These are phyloP conservation scores for Condylura cristata DNA, from an alignment of 2,113 vertebrate species.

Conservation along the genomic window DNA sequence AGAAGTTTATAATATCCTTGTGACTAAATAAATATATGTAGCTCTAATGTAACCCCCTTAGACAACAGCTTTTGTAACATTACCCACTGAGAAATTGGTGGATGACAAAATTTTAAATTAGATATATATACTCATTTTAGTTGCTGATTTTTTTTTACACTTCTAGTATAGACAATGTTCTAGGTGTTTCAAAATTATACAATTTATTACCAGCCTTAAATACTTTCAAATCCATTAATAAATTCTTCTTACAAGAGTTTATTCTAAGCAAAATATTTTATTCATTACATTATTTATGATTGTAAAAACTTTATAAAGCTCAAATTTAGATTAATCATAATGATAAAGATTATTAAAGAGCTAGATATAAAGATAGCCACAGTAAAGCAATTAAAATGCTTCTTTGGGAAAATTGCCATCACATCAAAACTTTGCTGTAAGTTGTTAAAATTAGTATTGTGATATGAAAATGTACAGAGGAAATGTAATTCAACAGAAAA, in stretches of 20 bases:
- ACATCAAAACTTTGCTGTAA: conserved; percentile 20
- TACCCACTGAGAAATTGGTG: background rate
- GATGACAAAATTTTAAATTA: background rate
- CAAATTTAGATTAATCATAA: conserved; percentile 49
- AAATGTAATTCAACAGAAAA: conserved; percentile 69
- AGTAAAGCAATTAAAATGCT: conserved; percentile 40
- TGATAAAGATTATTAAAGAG: conserved; percentile 34
- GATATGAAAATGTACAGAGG: background rate
- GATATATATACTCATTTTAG: background rate
- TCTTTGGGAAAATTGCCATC: background rate
- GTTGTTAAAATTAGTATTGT: conserved; percentile 32
- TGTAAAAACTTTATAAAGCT: conserved; percentile 33
- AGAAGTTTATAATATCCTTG: background rate
- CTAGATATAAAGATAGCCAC: conserved; percentile 39
- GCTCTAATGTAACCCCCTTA: background rate
- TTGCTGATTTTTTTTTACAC: background rate
- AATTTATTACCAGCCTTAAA: conserved; percentile 1
- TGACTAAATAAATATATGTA: background rate
- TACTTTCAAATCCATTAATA: conserved; percentile 47
- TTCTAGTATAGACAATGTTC: conserved; percentile 20
- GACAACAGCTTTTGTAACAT: background rate
- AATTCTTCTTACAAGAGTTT: conserved; percentile 12
- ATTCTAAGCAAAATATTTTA: conserved; percentile 19
- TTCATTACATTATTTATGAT: conserved; percentile 13
- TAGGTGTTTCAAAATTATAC: background rate